A percentile compares a stretch with the other conserved stretches of the same genome.
These are phyloP conservation scores for Pterocles burchelli DNA, from an alignment of 2,113 vertebrate genomes.

Conservation along the genomic window DNA sequence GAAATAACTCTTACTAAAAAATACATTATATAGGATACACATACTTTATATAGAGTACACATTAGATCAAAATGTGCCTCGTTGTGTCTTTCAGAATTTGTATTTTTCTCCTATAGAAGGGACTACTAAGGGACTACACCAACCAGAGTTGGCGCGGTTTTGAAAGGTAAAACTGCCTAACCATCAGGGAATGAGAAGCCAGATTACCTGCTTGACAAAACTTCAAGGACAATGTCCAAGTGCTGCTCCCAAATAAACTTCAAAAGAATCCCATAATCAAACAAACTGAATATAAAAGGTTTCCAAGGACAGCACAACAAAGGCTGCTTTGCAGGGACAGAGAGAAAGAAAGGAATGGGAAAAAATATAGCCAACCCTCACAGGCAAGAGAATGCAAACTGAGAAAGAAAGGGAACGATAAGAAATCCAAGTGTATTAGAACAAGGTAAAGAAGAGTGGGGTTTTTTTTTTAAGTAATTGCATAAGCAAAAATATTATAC, in stretches of 20 bases:
- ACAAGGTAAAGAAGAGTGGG: neutral
- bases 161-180: neutral
- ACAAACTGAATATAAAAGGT: neutral
- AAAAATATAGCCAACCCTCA: neutral
- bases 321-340: neutral
- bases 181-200: neutral
- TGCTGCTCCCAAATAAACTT: constrained; percentile 25
- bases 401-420: neutral
- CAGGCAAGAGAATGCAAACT: neutral
- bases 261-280: constrained; percentile 40
- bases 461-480: neutral
- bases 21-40: neutral
- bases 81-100: neutral
- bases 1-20: neutral
- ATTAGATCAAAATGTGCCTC: neutral
- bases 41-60: neutral
- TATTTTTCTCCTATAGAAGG: neutral
- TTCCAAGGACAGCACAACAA: constrained; percentile 7
- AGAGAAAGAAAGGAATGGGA: neutral
- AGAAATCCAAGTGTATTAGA: neutral
- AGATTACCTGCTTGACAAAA: neutral
- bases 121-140: too few species aligned
- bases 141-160: neutral
- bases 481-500: neutral
- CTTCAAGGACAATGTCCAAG: neutral